A percentile compares a stretch with the other conserved stretches of the same genome.
phyloP scores from a whole-genome alignment of 2,888 invertebrate species.

The Drosophila prostipennis region DNA sequence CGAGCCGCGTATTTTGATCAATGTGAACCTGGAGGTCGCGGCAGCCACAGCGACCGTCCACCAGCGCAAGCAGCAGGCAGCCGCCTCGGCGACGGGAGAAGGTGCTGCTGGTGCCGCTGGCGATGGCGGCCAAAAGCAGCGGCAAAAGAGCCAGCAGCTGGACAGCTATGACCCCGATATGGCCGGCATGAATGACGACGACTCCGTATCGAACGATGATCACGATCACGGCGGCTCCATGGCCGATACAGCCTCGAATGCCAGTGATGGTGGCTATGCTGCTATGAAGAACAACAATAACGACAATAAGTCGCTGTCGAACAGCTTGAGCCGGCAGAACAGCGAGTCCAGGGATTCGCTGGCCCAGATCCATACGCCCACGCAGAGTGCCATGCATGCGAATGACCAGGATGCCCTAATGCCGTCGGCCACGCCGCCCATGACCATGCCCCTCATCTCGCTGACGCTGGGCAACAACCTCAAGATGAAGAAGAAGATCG shows the following conservation, averaged over 20 bases:
- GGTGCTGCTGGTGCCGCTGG: neutral
- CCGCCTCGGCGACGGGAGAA: slow-evolving; percentile 81
- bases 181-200: slow-evolving; percentile 47
- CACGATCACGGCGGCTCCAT: slow-evolving; percentile 86
- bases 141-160: slow-evolving; percentile 84
- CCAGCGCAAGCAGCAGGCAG: slow-evolving; percentile 85
- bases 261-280: slow-evolving; percentile 63
- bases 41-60: slow-evolving; percentile 84
- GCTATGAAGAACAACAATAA: slow-evolving; percentile 58
- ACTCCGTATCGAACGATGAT: slow-evolving; percentile 83
- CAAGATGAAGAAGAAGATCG: slow-evolving; percentile 88
- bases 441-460: slow-evolving; percentile 84
- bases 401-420: slow-evolving; percentile 32
- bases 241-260: slow-evolving; percentile 90
- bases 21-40: slow-evolving; percentile 86
- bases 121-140: slow-evolving; percentile 55
- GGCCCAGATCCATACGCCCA: slow-evolving; percentile 64
- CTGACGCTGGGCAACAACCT: slow-evolving; percentile 83
- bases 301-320: slow-evolving; percentile 35
- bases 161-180: slow-evolving; percentile 49
- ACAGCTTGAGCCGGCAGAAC: slow-evolving; percentile 67
- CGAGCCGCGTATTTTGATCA: slow-evolving; percentile 92
- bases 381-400: slow-evolving; percentile 41
- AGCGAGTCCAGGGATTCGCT: slow-evolving; percentile 82
- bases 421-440: slow-evolving; percentile 81